A percentile compares a stretch with the other conserved stretches of the same genome.
Conservation (phyloP, 2,888 invertebrate species). For the Dermolepida albohirtum region DNA sequence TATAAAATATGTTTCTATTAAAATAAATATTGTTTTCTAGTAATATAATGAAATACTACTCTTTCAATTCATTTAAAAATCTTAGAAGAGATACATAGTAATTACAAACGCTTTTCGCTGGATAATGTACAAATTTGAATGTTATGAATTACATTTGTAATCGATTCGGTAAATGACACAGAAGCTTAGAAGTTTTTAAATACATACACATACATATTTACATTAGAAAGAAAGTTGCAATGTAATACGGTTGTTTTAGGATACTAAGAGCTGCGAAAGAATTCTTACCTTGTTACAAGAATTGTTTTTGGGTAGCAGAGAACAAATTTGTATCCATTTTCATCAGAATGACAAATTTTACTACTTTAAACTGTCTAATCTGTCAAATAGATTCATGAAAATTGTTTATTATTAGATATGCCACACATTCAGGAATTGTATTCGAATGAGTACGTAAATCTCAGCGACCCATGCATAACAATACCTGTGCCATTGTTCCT, state of each 20-base stretch:
- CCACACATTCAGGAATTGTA: conserved; percentile 37
- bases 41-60: too few species aligned
- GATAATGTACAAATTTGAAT: too few species aligned
- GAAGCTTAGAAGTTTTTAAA: conserved; percentile 4
- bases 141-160: too few species aligned
- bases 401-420: conserved; percentile 43
- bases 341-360: conserved; percentile 40
- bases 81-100: too few species aligned
- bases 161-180: conserved; percentile 25
- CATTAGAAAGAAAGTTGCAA: conserved; percentile 6
- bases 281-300: conserved; percentile 20
- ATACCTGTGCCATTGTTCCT: conserved; percentile 39
- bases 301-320: not conserved
- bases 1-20: too few species aligned
- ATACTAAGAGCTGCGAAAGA: conserved; percentile 29
- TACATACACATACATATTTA: conserved; percentile 1
- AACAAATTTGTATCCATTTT: conserved; percentile 11
- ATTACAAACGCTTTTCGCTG: too few species aligned
- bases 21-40: too few species aligned
- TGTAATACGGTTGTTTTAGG: conserved; percentile 7
- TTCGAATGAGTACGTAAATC: conserved; percentile 29
- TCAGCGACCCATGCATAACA: conserved; percentile 42
- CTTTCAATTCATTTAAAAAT: too few species aligned
- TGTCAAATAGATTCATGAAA: conserved; percentile 42
- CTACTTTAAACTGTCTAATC: conserved; percentile 42